Base-by-base conservation (phyloP, 2,113 vertebrate species). In the Mus pahari region DNA sequence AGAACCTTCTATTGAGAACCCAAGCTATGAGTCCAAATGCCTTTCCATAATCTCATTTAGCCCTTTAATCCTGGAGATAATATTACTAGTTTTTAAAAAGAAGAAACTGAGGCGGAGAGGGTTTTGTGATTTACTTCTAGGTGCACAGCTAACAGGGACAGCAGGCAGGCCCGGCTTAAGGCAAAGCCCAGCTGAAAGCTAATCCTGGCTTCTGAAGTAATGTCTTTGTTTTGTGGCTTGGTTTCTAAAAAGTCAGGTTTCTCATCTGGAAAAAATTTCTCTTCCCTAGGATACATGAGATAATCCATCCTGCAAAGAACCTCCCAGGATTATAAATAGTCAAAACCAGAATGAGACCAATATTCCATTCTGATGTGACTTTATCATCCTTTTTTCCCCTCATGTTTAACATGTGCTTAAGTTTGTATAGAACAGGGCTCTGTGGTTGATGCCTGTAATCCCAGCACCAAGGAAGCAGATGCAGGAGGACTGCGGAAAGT, bases 161-260 rank as follows among this genome's bases (percentile, higher is more conserved):
- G 66, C 73, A 90, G 79, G 94, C 96, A 96, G 86, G 78, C 42
- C 73, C 73, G 86, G 62, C 55, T 88, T 36, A 92, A 90, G 84
- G 84, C 79, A 96, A 97, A 97, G 91, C 81, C 77, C 95, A 96
- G 90, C 90, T 86, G 77, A 92, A 94, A 86, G 66, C 66, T 90
- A 96, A 93, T 84, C 66, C 86, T 88, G 86, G 89, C 86, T 97
- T 97, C 82, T 90, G 55, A 96, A 94, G 60, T 88, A 55, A 88
- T 93, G 90, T 50, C 55, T 92, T 92, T 92, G 28, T 92, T 94
- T 86, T 68, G 60, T 93, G 75, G 53, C 31, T 95, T 75, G 33
- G 7, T 93, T 95, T 97, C 88, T 96, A 53, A 94, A 93, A 86
- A 50, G 77, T 96, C 86, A 70, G 77, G 82, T 95, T 94, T 92